phyloP scores from a whole-genome alignment of 1,140 invertebrate genomes.

The Trigoniulus corallinus region DNA sequence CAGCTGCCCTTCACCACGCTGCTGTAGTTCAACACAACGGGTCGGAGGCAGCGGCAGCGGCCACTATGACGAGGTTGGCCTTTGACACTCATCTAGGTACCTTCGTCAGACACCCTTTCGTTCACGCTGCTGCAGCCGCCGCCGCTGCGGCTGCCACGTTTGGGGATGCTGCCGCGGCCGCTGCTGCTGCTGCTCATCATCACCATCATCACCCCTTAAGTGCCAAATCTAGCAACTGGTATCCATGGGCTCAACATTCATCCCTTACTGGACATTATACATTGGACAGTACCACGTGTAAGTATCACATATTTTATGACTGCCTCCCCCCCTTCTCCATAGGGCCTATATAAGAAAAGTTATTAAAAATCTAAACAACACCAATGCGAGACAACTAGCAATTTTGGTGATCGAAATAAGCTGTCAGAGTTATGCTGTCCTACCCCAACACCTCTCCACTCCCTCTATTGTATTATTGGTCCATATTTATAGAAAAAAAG shows the following conservation, averaged over 20 bases:
- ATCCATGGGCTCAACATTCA: background rate
- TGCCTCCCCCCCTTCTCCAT: background rate
- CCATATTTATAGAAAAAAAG: background rate
- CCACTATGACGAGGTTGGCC: background rate
- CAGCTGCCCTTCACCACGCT: too few relatives aligned
- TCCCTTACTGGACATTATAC: background rate
- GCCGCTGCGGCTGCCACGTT: too few relatives aligned
- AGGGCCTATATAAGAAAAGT: background rate
- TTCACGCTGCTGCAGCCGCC: background rate
- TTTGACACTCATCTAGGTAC: background rate
- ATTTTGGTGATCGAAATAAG: background rate
- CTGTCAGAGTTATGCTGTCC: background rate
- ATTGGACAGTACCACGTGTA: background rate
- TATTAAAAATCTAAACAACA: background rate
- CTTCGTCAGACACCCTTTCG: background rate
- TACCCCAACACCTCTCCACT: background rate
- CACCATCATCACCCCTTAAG: background rate
- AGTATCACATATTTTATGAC: background rate
- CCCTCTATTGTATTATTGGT: background rate
- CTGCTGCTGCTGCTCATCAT: too few relatives aligned
- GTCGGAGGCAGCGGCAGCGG: background rate
- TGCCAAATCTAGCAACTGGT: background rate
- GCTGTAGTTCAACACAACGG: background rate
- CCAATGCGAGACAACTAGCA: background rate
- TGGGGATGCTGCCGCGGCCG: too few relatives aligned